These are phyloP conservation scores for Eristalis tenax DNA, from an alignment of 2,888 invertebrate genomes.

Conservation along the genomic window DNA sequence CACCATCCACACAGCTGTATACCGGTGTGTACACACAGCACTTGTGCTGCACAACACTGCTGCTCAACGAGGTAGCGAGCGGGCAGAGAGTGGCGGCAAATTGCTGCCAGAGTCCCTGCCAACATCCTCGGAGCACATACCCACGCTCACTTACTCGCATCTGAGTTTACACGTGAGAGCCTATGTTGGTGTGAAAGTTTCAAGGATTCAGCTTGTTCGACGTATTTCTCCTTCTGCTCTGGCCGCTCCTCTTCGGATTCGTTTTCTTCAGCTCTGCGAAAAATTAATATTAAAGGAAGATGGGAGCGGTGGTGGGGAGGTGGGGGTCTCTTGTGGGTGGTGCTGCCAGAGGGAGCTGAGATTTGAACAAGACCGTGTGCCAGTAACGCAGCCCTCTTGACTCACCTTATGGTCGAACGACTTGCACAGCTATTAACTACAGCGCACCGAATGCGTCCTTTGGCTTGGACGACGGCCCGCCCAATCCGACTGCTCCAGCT, in stretches of 20 bases:
- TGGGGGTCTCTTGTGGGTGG: not conserved
- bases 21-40: constrained; percentile 12
- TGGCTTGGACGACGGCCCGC: not conserved
- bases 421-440: not conserved
- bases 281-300: constrained; percentile 43
- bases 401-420: constrained; percentile 26
- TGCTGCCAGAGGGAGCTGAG: not conserved
- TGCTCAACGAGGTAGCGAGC: not conserved
- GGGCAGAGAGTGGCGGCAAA: not conserved
- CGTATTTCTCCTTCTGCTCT: constrained; percentile 27
- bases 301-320: no score
- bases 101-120: constrained; percentile 39
- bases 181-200: constrained; percentile 65
- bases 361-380: not conserved
- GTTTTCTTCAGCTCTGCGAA: constrained; percentile 23
- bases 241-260: not conserved
- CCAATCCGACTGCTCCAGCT: no score
- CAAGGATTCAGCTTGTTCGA: constrained; percentile 62
- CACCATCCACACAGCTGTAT: constrained; percentile 4
- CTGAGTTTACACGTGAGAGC: constrained; percentile 52
- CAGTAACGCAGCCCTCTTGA: constrained; percentile 49
- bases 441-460: not conserved
- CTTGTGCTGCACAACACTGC: no score
- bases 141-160: constrained; percentile 27
- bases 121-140: constrained; percentile 56